phyloP scores from a whole-genome alignment of 2,888 invertebrate species.

The Anaspis maculata region DNA sequence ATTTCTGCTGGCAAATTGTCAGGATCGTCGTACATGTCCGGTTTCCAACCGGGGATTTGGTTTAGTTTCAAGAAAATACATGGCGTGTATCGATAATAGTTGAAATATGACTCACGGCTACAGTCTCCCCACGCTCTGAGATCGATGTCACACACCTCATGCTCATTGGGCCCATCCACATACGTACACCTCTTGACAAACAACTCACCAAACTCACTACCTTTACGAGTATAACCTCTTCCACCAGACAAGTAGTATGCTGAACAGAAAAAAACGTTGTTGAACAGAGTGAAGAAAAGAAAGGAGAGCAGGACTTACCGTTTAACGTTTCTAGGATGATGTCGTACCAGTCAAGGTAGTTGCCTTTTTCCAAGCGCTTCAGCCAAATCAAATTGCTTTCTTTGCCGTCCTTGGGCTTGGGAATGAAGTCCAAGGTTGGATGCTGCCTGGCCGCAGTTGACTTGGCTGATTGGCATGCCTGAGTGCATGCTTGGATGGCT shows the following conservation, averaged over 20 bases:
- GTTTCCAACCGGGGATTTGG: slow-evolving; percentile 87
- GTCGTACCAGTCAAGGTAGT: slow-evolving; percentile 72
- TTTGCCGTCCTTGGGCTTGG: neutral
- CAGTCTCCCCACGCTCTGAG: slow-evolving; percentile 74
- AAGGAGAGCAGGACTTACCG: no score
- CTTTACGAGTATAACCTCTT: no score
- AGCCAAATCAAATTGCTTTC: slow-evolving; percentile 86
- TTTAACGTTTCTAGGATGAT: slow-evolving; percentile 49
- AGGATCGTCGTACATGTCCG: slow-evolving; percentile 70
- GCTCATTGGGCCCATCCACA: slow-evolving; percentile 29
- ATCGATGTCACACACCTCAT: slow-evolving; percentile 83
- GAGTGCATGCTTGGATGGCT: no score
- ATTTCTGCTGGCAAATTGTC: slow-evolving; percentile 61
- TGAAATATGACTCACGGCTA: slow-evolving; percentile 75
- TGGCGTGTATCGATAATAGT: slow-evolving; percentile 85
- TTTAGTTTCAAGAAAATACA: slow-evolving; percentile 94
- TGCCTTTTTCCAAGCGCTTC: slow-evolving; percentile 69
- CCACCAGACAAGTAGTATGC: slow-evolving; percentile 39
- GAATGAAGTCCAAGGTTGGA: no score
- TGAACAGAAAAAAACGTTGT: slow-evolving; percentile 23
- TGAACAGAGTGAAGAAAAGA: no score
- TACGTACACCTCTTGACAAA: slow-evolving; percentile 37
- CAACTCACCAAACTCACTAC: no score
- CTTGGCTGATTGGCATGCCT: no score
- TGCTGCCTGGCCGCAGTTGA: no score